Evolutionary conservation across 2,888 invertebrate species (phyloP).

Genomic region (Caenorhabditis sp.): DNA sequence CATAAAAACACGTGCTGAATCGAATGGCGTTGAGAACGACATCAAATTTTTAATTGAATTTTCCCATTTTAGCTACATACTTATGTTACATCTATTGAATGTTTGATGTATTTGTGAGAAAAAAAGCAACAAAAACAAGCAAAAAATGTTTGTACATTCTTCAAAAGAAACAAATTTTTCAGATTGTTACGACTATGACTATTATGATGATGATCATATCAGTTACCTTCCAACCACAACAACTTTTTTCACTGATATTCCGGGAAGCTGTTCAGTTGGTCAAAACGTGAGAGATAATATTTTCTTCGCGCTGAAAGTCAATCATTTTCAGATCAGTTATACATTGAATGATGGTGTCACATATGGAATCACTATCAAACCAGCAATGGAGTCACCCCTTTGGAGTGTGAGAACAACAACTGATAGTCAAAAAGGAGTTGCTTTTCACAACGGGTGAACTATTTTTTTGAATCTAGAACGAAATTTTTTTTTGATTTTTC

Average conservation of each 20-base stretch:
- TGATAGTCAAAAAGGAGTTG: slow-evolving; percentile 14
- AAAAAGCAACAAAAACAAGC: too few relatives aligned
- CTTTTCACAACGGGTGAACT: slow-evolving; percentile 33
- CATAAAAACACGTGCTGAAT: too few relatives aligned
- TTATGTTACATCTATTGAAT: too few relatives aligned
- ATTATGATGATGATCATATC: slow-evolving; percentile 46
- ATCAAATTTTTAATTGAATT: too few relatives aligned
- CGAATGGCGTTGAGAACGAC: too few relatives aligned
- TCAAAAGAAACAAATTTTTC: background rate
- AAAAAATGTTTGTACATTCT: background rate
- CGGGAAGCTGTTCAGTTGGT: slow-evolving; percentile 23
- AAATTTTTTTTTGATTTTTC: slow-evolving; percentile 4
- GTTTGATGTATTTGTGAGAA: too few relatives aligned
- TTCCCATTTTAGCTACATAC: too few relatives aligned
- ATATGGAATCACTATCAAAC: slow-evolving; percentile 15
- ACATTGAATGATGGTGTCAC: slow-evolving; percentile 21
- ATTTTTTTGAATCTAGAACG: background rate
- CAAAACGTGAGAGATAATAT: slow-evolving; percentile 21
- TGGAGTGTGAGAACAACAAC: slow-evolving; percentile 22
- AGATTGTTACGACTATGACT: slow-evolving; percentile 43
- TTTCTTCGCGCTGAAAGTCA: background rate
- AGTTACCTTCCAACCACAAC: slow-evolving; percentile 30
- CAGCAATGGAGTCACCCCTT: slow-evolving; percentile 33
- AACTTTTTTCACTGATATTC: slow-evolving; percentile 44
- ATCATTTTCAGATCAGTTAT: slow-evolving; percentile 28